phyloP scores from a whole-genome alignment of 2,113 vertebrate species.

The Pluvianellus socialis region DNA sequence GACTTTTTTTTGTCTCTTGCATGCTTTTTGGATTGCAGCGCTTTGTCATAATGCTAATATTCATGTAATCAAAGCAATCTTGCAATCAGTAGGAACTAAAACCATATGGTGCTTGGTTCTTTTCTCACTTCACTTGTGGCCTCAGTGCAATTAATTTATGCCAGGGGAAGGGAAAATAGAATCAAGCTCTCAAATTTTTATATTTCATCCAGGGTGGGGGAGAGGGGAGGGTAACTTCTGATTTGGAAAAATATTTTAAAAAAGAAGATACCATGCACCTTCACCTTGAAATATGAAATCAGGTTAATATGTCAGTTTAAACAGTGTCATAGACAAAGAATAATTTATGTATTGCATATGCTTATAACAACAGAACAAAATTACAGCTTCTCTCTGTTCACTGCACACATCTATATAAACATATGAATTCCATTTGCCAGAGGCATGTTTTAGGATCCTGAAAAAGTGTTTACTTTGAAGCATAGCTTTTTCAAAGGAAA shows the following conservation, averaged over 20 bases:
- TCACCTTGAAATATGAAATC: background rate
- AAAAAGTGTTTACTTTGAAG: constrained; percentile 1
- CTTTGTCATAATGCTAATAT: background rate
- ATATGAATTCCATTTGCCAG: background rate
- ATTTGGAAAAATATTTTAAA: background rate
- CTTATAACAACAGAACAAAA: background rate
- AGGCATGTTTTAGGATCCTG: background rate
- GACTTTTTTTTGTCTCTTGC: background rate
- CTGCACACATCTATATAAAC: background rate
- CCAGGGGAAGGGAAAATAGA: background rate
- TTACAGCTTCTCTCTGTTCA: background rate
- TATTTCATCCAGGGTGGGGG: rapidly evolving
- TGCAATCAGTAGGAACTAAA: background rate
- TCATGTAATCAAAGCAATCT: background rate
- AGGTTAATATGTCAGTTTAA: background rate
- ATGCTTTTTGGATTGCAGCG: background rate
- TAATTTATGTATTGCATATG: background rate
- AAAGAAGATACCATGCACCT: background rate
- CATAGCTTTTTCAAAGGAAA: constrained; percentile 17
- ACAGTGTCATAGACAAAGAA: background rate
- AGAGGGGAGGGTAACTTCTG: background rate
- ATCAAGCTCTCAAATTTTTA: background rate
- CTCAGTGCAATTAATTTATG: background rate
- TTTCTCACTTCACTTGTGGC: background rate
- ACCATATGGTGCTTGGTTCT: background rate